These are phyloP conservation scores for Galeopsomyia nigrocyanea DNA, from an alignment of 2,888 invertebrate genomes.

Conservation along the genomic window DNA sequence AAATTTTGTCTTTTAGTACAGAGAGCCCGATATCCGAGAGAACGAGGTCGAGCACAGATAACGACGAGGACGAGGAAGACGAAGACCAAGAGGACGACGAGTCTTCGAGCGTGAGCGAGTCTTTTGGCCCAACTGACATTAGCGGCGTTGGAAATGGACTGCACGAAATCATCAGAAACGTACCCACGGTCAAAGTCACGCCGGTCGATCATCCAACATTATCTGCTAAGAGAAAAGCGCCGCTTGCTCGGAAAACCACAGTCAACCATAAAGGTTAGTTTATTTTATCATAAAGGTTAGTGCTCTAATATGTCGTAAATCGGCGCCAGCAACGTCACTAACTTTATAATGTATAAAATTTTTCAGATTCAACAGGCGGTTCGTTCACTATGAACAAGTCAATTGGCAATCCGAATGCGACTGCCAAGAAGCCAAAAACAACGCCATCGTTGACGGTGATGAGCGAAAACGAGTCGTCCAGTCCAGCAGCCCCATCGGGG, in stretches of 20 bases:
- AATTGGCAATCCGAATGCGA: not conserved
- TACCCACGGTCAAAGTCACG: conserved; percentile 29
- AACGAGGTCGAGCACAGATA: conserved; percentile 61
- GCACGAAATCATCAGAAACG: conserved; percentile 13
- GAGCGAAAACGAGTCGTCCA: conserved; percentile 59
- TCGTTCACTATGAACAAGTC: conserved; percentile 8
- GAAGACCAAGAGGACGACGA: conserved; percentile 21
- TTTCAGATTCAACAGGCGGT: conserved; percentile 14
- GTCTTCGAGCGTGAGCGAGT: conserved; percentile 9
- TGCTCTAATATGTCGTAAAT: not conserved
- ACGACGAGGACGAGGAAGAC: conserved; percentile 23
- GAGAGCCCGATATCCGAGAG: conserved; percentile 65
- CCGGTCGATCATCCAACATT: conserved; percentile 44
- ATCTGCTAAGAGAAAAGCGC: conserved; percentile 40
- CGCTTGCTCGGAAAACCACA: conserved; percentile 6
- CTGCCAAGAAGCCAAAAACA: conserved; percentile 19
- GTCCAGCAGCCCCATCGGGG: conserved; percentile 57
- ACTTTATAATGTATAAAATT: not conserved
- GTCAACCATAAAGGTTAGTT: conserved; percentile 34
- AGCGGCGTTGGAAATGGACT: conserved; percentile 38
- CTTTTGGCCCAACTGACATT: conserved; percentile 1
- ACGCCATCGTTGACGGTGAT: conserved; percentile 55
- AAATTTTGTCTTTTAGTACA: conserved; percentile 55
- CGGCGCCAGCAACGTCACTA: not conserved
- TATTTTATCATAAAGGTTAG: no score